phyloP scores from a whole-genome alignment of 2,113 vertebrate species.

The Sylvia atricapilla region DNA sequence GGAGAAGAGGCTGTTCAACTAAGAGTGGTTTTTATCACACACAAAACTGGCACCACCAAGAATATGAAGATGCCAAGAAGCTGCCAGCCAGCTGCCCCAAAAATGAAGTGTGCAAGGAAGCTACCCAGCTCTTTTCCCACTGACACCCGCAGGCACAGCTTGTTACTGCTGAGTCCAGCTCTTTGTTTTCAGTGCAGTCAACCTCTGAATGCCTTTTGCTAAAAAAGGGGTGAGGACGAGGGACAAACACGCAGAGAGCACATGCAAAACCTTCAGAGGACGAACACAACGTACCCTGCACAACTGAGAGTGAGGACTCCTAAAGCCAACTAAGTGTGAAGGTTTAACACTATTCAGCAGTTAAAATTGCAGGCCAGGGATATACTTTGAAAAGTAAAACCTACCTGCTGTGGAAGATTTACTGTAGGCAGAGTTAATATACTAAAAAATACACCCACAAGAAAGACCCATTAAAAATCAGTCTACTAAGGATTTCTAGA shows the following conservation, averaged over 20 bases:
- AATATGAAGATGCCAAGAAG: background rate
- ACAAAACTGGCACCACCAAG: background rate
- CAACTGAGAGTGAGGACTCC: background rate
- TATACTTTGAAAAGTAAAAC: background rate
- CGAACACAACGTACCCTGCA: background rate
- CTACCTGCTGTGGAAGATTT: background rate
- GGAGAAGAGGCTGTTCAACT: background rate
- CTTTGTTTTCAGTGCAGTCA: background rate
- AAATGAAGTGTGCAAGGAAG: background rate
- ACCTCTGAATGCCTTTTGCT: background rate
- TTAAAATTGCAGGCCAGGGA: background rate
- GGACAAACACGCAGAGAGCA: background rate
- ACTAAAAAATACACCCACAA: background rate
- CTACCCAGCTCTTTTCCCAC: background rate
- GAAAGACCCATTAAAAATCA: background rate
- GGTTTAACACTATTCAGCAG: background rate
- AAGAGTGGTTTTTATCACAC: background rate
- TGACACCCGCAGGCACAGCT: background rate
- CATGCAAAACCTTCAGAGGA: background rate
- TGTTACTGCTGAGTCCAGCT: background rate
- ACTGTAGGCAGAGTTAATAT: background rate
- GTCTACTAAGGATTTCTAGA: background rate
- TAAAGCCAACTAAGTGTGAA: background rate
- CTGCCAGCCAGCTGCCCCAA: constrained; percentile 17
- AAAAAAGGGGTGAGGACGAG: background rate